Base-by-base conservation (phyloP, 2,797 vertebrate species). In the Acomys russatus region DNA sequence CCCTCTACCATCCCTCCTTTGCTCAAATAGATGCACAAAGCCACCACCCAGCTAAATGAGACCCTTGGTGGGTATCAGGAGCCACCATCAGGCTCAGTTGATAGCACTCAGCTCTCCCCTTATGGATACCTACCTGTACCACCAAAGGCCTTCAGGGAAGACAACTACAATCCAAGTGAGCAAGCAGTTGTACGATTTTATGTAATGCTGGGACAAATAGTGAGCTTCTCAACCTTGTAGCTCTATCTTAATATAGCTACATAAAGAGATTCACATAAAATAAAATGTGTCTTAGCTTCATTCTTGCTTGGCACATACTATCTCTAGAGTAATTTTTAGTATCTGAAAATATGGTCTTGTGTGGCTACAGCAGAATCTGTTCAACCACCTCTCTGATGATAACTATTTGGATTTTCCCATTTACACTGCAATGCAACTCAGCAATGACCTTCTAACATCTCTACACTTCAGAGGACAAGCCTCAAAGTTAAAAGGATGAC, bases 251-350 rank as follows among this genome's bases (percentile, higher is more conserved):
- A 68, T 51, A 63, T 54, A n/a, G 87, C 35, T 87, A 63, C 25
- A 66, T 35, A 77, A 61, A 93, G 95, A 95, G 49, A 77, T 8
- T 88, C 23, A 87, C 25, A 74, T 80, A 84, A 94, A 93, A 89
- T 54, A 74, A n/a, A 80, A 86, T 38, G 54, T 38, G 11, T 96
- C 83, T 96, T 91, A 71, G 28, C 38, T 86, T 89, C 91, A 92
- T 59, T 83, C 4, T 33, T 70, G 6, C 18, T 88, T 63, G 66
- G 18, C 54, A 76, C 18, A 94, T 2, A 51, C 20, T 76, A 38
- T 63, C 78, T 86, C 28, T 78, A 83, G 38, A 38, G 35, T 49
- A 82, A 66, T 88, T 95, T 94, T 95, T 83, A 18, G 25, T 79
- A 76, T 70, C 30, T 70, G 28, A 89, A 89, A n/a, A 77, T 51